phyloP scores from a whole-genome alignment of 2,113 vertebrate genomes.

The Protomyctophum bolini region DNA sequence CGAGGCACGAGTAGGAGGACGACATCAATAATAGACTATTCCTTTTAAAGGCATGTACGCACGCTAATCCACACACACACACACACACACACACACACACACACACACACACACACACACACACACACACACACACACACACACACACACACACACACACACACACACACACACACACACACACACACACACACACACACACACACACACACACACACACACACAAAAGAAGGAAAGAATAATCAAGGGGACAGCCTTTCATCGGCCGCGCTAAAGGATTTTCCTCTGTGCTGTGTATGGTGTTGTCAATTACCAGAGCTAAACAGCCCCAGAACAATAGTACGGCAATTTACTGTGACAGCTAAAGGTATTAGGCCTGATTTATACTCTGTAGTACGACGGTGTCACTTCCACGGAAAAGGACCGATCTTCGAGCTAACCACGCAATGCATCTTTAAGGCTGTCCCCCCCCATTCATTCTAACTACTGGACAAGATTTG shows the following conservation, averaged over 20 bases:
- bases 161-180: no score
- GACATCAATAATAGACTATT: constrained; percentile 63
- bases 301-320: constrained; percentile 26
- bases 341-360: constrained; percentile 33
- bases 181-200: not conserved
- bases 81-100: constrained; percentile 6
- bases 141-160: no score
- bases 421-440: no score
- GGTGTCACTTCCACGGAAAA: no score
- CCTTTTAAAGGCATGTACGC: constrained; percentile 45
- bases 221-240: constrained; percentile 25
- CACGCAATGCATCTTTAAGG: no score
- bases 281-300: constrained; percentile 9
- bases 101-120: not conserved
- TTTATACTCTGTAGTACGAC: no score
- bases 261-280: constrained; percentile 44
- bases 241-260: constrained; percentile 37
- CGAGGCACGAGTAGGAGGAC: not conserved
- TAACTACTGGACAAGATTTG: not conserved
- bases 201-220: constrained; percentile 1
- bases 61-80: constrained; percentile 38
- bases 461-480: not conserved
- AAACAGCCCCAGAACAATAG: constrained; percentile 43
- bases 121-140: no score
- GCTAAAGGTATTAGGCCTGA: constrained; percentile 10